Base-by-base conservation (phyloP, 2,888 invertebrate genomes). In the Melinaea marsaeus region DNA sequence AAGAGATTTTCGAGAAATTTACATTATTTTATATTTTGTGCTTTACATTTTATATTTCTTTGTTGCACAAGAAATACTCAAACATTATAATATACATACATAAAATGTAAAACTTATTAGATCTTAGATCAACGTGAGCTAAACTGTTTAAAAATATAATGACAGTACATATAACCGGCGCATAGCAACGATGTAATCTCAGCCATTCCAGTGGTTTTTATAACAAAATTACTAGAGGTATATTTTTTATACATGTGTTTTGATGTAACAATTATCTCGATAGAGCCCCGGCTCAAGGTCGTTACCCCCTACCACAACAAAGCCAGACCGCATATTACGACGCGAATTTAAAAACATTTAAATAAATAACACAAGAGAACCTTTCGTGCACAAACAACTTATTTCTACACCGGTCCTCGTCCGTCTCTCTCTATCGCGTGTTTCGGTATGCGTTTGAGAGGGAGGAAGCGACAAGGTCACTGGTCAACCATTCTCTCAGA, bases 401-500 rank as follows among this genome's bases (percentile, higher is more conserved):
- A 65, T 64, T 65, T 64, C 59, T 48, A 67, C 65, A 63, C 62
- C 63, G 61, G 61, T 63, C 62, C 55, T 46, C 33, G 69, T 74
- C 71, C 74, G 68, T 69, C 69, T 68, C 68, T 81, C 82, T 75
- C 80, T 67, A 71, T 84, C 78, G 69, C 74, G 64, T 80, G 64
- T 68, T 64, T 22, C 69, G 69, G 68, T 69, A 71, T 73, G 75
- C 64, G 74, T 72, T 71, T 61, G 84, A 70, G 79, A 66, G 79
- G 88, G 79, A 64, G 83, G 72, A 85, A 86, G 75, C 79, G 79
- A 88, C 90, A 90, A 90, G 90, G 90, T 90, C 89, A 88, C 86
- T 83, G 86, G 86, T 87, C 87, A 88, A 83, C 85, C 88, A 84
- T 84, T 83, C 85, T 81, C 85, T 80, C 87, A 88, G 87, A 87